Base-by-base conservation (phyloP, 2,113 vertebrate genomes). In the Perca flavescens region DNA sequence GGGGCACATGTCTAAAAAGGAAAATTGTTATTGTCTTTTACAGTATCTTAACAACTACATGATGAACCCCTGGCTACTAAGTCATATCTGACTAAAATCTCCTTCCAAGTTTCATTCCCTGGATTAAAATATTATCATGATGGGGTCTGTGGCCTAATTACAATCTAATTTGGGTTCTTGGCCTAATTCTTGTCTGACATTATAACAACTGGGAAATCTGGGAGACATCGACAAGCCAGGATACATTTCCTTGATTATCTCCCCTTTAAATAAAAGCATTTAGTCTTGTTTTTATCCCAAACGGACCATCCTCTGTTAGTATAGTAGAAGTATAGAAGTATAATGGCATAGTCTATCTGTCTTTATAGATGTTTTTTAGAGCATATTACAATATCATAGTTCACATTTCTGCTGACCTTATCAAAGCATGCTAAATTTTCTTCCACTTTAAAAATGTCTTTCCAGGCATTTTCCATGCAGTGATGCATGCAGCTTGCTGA, bases 121-220 rank as follows among this genome's bases (percentile, higher is more conserved):
- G 54, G 66, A 79, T 71, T 22, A 17, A 64, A 52, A 57, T 60
- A 17, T 71, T 50, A 72, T 83, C 67, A 79, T 11, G 46, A 73
- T 56, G 43, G 16, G 57, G 6, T 52, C 34, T 67, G 67, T 83
- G 79, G 5, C 67, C 79, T 63, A 76, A 72, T 77, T 85, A 79
- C 17, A 40, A 25, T 65, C 76, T 83, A 73, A 83, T 83, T 80
- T 69, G 46, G 17, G 65, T 77, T 64, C 56, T 43, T 74, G 79
- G 79, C 67, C 68, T 66, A 71, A 54, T 84, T 85, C 73, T 31
- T 61, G 52, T 53, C 63, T 61, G 50, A 62, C 40, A 58, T 31
- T n/a, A 31, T 22, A 36, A 70, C 31, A 70, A 70, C 10, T 36
- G 22, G 49, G n/a, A 58, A 54, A 54, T 63, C 28, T 56, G n/a